These are phyloP conservation scores for Eupeodes luniger DNA, from an alignment of 2,888 invertebrate genomes.

Conservation along the genomic window DNA sequence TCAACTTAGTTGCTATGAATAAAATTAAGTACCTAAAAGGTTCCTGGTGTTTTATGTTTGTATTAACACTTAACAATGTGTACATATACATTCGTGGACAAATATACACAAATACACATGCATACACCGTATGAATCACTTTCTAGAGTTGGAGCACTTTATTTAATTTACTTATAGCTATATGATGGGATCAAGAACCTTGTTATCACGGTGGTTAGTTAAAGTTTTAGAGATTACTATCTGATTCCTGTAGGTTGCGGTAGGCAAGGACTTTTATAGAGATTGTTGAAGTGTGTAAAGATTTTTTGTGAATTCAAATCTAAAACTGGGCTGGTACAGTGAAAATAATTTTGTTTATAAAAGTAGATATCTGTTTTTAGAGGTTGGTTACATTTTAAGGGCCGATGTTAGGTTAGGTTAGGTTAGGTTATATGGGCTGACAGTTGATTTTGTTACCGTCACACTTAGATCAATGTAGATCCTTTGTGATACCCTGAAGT, in stretches of 20 bases:
- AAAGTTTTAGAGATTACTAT: background rate
- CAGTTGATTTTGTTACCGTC: too few relatives aligned
- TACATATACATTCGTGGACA: too few relatives aligned
- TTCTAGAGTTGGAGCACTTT: background rate
- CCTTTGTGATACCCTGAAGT: too few relatives aligned
- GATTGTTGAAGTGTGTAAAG: background rate
- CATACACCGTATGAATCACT: background rate
- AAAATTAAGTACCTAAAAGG: conserved; percentile 5
- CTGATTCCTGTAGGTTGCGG: background rate
- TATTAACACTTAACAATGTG: background rate
- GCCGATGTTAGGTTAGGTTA: too few relatives aligned
- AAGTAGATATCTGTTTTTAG: too few relatives aligned
- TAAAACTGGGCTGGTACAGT: too few relatives aligned
- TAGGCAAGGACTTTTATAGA: background rate
- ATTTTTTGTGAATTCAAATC: too few relatives aligned
- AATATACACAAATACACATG: too few relatives aligned
- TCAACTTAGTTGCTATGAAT: conserved; percentile 15
- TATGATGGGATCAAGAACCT: background rate
- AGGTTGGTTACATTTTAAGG: too few relatives aligned
- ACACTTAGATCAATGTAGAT: too few relatives aligned
- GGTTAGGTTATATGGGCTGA: too few relatives aligned
- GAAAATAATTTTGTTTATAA: too few relatives aligned
- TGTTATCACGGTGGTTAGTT: background rate
- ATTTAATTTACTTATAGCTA: background rate
- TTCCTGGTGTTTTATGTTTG: conserved; percentile 14